Evolutionary conservation across 2,797 vertebrate genomes (phyloP).

Genomic region (Melanotaenia nigrans): DNA sequence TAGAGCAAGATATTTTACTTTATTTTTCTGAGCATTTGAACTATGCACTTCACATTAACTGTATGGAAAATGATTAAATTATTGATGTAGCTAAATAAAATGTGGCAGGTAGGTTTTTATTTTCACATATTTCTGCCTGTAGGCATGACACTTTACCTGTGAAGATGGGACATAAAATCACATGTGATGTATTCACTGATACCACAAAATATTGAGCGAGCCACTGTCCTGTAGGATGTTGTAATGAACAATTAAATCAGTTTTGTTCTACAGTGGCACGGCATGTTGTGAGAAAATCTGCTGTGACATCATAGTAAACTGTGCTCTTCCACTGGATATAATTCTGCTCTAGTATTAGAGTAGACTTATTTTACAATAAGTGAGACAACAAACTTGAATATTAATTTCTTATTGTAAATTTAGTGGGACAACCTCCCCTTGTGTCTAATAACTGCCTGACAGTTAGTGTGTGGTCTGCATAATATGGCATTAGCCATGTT

Average conservation of each 20-base stretch:
- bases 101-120: constrained; percentile 22
- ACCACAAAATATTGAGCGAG: background rate
- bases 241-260: background rate
- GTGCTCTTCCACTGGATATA: too few relatives aligned
- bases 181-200: constrained; percentile 10
- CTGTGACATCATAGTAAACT: too few relatives aligned
- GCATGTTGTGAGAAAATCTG: too few relatives aligned
- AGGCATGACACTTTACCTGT: constrained; percentile 11
- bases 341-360: too few relatives aligned
- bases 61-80: constrained; percentile 50
- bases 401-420: too few relatives aligned
- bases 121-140: constrained; percentile 34
- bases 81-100: constrained; percentile 53
- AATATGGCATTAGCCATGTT: too few relatives aligned
- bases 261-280: too few relatives aligned
- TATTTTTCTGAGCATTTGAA: constrained; percentile 11
- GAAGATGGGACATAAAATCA: constrained; percentile 1
- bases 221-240: background rate
- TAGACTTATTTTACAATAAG: too few relatives aligned
- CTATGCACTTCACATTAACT: constrained; percentile 47
- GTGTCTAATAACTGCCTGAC: too few relatives aligned
- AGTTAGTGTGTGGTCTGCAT: too few relatives aligned
- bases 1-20: background rate
- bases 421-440: too few relatives aligned
- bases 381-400: too few relatives aligned